Conservation (phyloP, 1,140 invertebrate genomes). For the Drosophila paulistorum region DNA sequence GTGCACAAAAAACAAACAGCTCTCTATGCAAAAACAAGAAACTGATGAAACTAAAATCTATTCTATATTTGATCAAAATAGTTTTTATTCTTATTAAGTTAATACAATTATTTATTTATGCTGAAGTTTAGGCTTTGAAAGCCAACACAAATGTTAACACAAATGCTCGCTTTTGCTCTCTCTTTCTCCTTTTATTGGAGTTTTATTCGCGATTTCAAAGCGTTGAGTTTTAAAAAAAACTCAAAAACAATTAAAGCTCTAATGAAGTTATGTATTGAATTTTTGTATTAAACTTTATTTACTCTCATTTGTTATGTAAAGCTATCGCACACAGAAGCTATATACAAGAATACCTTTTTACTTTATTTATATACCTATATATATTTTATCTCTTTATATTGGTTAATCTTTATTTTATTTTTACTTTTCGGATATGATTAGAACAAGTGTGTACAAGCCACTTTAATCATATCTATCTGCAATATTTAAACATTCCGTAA, state of each 20-base stretch:
- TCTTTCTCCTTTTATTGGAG: background rate
- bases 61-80: background rate
- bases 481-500: constrained; percentile 4
- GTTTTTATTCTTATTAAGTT: background rate
- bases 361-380: background rate
- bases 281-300: background rate
- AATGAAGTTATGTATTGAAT: background rate
- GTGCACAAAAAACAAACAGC: background rate
- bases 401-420: background rate
- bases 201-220: too few relatives aligned
- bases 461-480: background rate
- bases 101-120: background rate
- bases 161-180: constrained; percentile 1
- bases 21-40: background rate
- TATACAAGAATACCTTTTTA: background rate
- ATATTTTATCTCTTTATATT: background rate
- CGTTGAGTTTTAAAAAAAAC: too few relatives aligned
- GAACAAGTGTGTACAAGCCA: background rate
- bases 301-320: constrained; percentile 11
- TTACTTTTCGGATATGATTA: background rate
- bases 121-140: background rate
- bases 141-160: background rate
- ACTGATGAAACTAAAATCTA: background rate
- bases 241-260: background rate
- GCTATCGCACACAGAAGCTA: background rate